Conservation (phyloP, 2,797 vertebrate genomes). For the Poliocrania exsul region DNA sequence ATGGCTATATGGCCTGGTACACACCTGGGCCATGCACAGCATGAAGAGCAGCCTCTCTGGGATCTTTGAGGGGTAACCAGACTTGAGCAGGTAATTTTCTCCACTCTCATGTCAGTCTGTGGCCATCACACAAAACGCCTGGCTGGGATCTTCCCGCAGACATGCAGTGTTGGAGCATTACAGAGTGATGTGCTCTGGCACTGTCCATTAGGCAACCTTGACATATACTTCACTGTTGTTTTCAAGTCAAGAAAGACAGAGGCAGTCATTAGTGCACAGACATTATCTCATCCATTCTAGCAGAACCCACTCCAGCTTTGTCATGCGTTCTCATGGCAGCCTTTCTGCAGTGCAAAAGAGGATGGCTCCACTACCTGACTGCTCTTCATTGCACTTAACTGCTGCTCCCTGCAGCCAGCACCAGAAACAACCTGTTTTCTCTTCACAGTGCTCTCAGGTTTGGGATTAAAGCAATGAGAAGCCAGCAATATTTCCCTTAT, state of each 20-base stretch:
- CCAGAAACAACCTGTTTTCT: not conserved
- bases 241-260: slow-evolving; percentile 19
- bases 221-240: not conserved
- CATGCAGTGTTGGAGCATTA: rapidly evolving
- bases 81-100: not conserved
- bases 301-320: not conserved
- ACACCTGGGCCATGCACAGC: not conserved
- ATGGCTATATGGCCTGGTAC: not conserved
- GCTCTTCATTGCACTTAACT: not conserved
- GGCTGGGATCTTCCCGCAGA: not conserved
- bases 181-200: not conserved
- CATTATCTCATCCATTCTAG: slow-evolving; percentile 37
- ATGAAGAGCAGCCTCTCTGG: not conserved
- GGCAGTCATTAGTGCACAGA: not conserved
- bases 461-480: not conserved
- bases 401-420: not conserved
- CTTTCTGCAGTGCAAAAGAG: not conserved
- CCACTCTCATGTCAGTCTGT: not conserved
- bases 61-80: not conserved
- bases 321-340: not conserved
- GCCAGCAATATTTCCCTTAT: not conserved
- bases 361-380: not conserved
- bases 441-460: not conserved
- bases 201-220: not conserved
- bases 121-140: not conserved